phyloP scores from a whole-genome alignment of 2,113 vertebrate genomes.

The Butorides virescens region DNA sequence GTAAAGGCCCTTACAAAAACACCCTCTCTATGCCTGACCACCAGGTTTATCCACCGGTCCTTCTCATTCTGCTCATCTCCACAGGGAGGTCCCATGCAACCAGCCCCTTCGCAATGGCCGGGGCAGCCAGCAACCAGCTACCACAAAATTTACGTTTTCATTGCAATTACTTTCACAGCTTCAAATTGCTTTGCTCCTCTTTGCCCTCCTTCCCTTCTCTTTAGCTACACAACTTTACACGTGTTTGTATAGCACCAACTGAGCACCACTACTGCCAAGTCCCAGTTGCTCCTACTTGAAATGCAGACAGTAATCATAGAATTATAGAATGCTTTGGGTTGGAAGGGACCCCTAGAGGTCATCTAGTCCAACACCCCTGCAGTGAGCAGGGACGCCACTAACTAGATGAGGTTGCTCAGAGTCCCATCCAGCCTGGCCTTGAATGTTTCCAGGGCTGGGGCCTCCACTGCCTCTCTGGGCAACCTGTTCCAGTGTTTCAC shows the following conservation, averaged over 20 bases:
- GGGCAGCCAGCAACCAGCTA: not conserved
- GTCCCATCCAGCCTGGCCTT: too few species aligned
- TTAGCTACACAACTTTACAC: not conserved
- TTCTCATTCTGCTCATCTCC: not conserved
- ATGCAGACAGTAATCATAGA: not conserved
- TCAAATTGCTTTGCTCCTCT: not conserved
- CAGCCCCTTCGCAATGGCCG: not conserved
- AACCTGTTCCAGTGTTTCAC: too few species aligned
- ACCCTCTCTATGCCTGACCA: not conserved
- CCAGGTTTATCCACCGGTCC: not conserved
- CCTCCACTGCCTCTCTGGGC: too few species aligned
- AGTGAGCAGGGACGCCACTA: too few species aligned
- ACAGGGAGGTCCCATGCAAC: not conserved
- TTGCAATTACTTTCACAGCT: not conserved
- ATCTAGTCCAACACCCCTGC: too few species aligned
- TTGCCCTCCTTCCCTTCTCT: not conserved
- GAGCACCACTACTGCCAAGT: fast-evolving
- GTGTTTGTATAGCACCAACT: not conserved
- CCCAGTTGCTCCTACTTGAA: not conserved
- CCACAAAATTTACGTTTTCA: not conserved
- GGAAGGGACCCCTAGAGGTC: too few species aligned
- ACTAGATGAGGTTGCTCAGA: too few species aligned
- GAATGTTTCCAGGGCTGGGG: too few species aligned
- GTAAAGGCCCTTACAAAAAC: not conserved
- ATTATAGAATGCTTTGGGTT: too few species aligned